Percentiles rank a stretch among this genome's conserved stretches.
phyloP scores from a whole-genome alignment of 2,888 invertebrate genomes.

The Hirtodrosophila cameraria region DNA sequence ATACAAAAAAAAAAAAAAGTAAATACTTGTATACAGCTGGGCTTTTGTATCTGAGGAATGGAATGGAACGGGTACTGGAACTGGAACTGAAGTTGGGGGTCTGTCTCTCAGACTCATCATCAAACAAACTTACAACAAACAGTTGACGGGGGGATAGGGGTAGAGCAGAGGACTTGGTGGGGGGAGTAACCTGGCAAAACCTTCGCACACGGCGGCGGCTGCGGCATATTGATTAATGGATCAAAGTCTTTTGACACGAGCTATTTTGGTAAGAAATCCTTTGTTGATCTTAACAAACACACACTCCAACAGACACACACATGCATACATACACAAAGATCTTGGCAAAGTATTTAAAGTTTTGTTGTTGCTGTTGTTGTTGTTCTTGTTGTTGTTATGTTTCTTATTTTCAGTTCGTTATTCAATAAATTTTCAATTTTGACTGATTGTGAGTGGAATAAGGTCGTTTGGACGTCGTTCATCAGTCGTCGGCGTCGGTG shows the following conservation, averaged over 20 bases:
- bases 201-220: conserved; percentile 70
- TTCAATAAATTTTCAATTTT: conserved; percentile 84
- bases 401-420: conserved; percentile 66
- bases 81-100: conserved; percentile 48
- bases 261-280: conserved; percentile 83
- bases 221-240: conserved; percentile 84
- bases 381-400: no score
- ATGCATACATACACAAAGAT: conserved; percentile 15
- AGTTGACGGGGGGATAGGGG: neutral
- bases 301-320: conserved; percentile 40
- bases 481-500: conserved; percentile 69
- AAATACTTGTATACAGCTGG: conserved; percentile 55
- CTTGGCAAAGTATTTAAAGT: conserved; percentile 57
- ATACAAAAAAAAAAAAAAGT: conserved; percentile 13
- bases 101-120: conserved; percentile 62
- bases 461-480: conserved; percentile 73
- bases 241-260: conserved; percentile 84
- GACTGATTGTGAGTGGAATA: conserved; percentile 83
- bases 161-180: neutral
- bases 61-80: conserved; percentile 20
- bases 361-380: no score
- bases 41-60: conserved; percentile 42
- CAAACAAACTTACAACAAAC: conserved; percentile 62
- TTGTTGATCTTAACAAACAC: conserved; percentile 83
- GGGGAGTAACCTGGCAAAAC: conserved; percentile 56